These are phyloP conservation scores for Okamejei kenojei DNA, from an alignment of 2,797 vertebrate species.

Conservation along the genomic window DNA sequence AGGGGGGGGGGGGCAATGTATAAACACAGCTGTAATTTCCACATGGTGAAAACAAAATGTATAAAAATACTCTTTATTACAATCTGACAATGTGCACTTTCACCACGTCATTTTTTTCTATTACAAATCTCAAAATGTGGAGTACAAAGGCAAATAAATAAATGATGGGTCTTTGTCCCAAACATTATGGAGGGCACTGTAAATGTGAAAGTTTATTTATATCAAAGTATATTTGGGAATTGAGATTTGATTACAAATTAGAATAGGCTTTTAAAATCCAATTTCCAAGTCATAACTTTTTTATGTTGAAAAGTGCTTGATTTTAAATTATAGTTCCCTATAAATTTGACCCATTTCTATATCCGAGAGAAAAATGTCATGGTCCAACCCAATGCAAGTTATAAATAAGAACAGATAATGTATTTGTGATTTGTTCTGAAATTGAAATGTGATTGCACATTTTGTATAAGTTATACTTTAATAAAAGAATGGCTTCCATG, in stretches of 20 bases:
- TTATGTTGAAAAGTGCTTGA: background rate
- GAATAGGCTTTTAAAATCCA: background rate
- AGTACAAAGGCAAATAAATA: no score
- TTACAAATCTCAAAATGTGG: no score
- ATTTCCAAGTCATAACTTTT: background rate
- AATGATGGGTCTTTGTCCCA: no score
- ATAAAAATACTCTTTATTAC: no score
- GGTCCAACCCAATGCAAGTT: background rate
- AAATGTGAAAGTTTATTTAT: background rate
- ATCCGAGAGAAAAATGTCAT: background rate
- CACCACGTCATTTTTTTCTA: no score
- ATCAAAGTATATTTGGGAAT: background rate
- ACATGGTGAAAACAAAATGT: no score
- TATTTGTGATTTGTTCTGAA: constrained; percentile 20
- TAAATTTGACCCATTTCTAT: background rate
- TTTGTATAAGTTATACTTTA: background rate
- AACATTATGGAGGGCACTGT: no score
- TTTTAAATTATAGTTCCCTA: background rate
- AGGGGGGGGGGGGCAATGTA: no score
- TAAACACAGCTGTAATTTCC: no score
- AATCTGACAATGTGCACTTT: no score
- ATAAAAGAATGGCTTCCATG: background rate
- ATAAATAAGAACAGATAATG: background rate
- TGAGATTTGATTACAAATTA: background rate
- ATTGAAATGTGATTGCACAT: background rate